These are phyloP conservation scores for Meriones psammophilus DNA, from an alignment of 2,797 vertebrate genomes.

Conservation along the genomic window DNA sequence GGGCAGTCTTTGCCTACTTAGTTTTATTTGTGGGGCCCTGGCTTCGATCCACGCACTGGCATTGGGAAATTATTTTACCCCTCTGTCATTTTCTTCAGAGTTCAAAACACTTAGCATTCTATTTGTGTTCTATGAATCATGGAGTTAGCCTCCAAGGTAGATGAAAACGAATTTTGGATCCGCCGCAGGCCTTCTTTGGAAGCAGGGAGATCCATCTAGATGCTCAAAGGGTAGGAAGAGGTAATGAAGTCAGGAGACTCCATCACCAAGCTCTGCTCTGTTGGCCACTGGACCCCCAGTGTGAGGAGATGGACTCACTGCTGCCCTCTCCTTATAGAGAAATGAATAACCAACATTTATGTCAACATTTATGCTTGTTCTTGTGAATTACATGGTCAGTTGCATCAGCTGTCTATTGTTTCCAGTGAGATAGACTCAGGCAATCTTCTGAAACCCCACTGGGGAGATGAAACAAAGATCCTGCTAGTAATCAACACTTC, in stretches of 20 bases:
- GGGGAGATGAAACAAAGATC: slow-evolving; percentile 40
- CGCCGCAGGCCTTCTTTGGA: not conserved
- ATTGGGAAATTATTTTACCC: not conserved
- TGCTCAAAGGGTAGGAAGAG: not conserved
- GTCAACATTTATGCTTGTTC: slow-evolving; percentile 4
- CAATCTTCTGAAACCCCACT: slow-evolving; percentile 34
- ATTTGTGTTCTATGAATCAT: not conserved
- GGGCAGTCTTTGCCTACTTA: not conserved
- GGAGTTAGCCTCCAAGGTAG: slow-evolving; percentile 31
- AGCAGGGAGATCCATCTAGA: not conserved
- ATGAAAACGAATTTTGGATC: slow-evolving; percentile 29
- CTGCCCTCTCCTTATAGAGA: not conserved
- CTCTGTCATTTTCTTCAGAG: not conserved
- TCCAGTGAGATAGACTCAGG: not conserved
- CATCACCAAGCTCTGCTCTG: not conserved
- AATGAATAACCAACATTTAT: not conserved
- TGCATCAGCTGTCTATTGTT: not conserved
- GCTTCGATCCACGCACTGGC: not conserved
- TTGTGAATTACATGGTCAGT: not conserved
- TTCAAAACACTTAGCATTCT: not conserved
- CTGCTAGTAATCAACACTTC: not conserved
- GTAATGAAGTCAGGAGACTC: not conserved
- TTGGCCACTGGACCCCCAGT: not conserved
- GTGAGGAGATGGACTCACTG: not conserved
- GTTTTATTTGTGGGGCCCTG: not conserved